These are phyloP conservation scores for Ferdinandea cuprea DNA, from an alignment of 2,888 invertebrate genomes.

Conservation along the genomic window DNA sequence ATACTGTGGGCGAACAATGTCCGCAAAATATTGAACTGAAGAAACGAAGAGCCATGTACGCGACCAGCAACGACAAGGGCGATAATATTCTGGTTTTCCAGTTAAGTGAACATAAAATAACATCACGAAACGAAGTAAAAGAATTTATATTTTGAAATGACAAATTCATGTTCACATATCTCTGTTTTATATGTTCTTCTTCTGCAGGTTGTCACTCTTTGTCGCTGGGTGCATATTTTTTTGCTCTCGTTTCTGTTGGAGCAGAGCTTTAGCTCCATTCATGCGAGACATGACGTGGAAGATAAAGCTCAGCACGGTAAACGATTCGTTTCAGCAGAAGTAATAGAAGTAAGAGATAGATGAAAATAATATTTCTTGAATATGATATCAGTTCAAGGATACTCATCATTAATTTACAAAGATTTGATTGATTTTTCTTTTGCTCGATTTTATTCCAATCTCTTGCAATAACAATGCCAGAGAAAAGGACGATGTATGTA, in stretches of 20 bases:
- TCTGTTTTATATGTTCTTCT: not conserved
- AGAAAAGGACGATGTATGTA: not conserved
- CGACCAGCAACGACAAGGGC: too few species aligned
- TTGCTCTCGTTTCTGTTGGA: not conserved
- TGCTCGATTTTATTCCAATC: not conserved
- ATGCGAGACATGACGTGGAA: slow-evolving; percentile 19
- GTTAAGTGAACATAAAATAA: too few species aligned
- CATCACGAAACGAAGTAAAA: too few species aligned
- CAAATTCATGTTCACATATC: not conserved
- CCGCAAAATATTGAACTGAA: too few species aligned
- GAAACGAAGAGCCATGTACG: too few species aligned
- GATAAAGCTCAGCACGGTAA: slow-evolving; percentile 19
- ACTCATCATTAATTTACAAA: slow-evolving; percentile 55
- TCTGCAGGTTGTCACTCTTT: not conserved
- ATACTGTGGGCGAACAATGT: too few species aligned
- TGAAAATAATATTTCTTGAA: slow-evolving; percentile 19
- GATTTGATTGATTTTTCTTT: slow-evolving; percentile 63
- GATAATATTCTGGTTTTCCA: too few species aligned
- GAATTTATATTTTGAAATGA: too few species aligned
- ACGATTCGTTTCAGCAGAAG: slow-evolving; percentile 7
- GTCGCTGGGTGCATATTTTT: not conserved
- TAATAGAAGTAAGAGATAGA: not conserved
- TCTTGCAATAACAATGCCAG: not conserved
- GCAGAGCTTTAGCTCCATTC: not conserved
- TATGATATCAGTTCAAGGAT: slow-evolving; percentile 48